Conservation (phyloP, 1,140 invertebrate genomes). For the Marisa cornuarietis region DNA sequence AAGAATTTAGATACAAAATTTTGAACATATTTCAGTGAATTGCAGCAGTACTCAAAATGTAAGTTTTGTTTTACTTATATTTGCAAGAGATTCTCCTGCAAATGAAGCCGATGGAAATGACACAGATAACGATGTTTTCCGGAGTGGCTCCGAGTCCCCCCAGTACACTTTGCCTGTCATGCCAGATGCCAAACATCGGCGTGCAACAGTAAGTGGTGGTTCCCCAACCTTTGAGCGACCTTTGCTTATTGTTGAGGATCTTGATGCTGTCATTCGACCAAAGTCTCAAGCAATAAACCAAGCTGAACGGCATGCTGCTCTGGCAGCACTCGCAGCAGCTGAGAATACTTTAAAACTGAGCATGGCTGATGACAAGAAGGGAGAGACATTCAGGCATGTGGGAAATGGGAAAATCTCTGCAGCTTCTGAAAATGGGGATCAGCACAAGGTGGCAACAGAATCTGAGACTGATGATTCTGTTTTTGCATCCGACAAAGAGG, state of each 20-base stretch:
- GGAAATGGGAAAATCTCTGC: neutral
- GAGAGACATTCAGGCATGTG: neutral
- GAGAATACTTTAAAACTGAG: slow-evolving; percentile 26
- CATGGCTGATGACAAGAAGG: slow-evolving; percentile 5
- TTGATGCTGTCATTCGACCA: slow-evolving; percentile 48
- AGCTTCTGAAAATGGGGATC: neutral
- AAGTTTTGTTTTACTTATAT: slow-evolving; percentile 5
- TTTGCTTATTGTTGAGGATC: slow-evolving; percentile 54
- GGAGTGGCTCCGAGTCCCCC: slow-evolving; percentile 59
- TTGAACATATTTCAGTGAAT: no score
- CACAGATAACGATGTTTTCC: slow-evolving; percentile 61
- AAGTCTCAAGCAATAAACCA: slow-evolving; percentile 47
- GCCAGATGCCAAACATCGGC: slow-evolving; percentile 77
- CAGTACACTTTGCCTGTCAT: slow-evolving; percentile 78
- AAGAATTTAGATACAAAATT: no score
- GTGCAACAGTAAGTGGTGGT: slow-evolving; percentile 88
- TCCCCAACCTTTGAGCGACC: slow-evolving; percentile 77
- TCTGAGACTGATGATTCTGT: slow-evolving; percentile 20
- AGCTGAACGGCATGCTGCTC: slow-evolving; percentile 29
- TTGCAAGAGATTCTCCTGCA: slow-evolving; percentile 45
- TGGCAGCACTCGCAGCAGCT: slow-evolving; percentile 24
- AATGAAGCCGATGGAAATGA: slow-evolving; percentile 58
- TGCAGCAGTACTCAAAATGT: neutral
- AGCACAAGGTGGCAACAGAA: slow-evolving; percentile 17
- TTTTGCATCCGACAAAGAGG: slow-evolving; percentile 20